A percentile compares a stretch with the other conserved stretches of the same genome.
Evolutionary conservation across 2,888 invertebrate species (phyloP).

Genomic region (Colletes collaris): DNA sequence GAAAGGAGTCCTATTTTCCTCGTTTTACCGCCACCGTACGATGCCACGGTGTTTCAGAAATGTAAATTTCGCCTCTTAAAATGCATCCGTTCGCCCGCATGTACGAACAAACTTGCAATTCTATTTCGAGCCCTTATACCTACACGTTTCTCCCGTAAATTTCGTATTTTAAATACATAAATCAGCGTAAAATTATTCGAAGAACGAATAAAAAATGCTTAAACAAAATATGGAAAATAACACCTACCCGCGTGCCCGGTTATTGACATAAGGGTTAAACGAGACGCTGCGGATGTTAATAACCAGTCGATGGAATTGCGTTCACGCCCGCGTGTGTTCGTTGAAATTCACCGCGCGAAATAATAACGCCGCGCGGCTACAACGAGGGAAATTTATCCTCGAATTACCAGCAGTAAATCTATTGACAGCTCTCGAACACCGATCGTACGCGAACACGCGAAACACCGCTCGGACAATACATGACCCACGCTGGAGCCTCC

Average conservation of each 20-base stretch:
- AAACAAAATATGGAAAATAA: too few relatives aligned
- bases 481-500: constrained; percentile 55
- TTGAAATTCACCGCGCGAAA: constrained; percentile 66
- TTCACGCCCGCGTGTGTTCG: constrained; percentile 20
- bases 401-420: constrained; percentile 73
- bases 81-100: too few relatives aligned
- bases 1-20: neutral
- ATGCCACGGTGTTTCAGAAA: too few relatives aligned
- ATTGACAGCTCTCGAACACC: constrained; percentile 52
- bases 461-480: constrained; percentile 64
- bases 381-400: constrained; percentile 78
- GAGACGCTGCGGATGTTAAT: constrained; percentile 3
- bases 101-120: too few relatives aligned
- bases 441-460: constrained; percentile 20
- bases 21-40: neutral
- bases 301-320: constrained; percentile 21
- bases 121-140: too few relatives aligned
- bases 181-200: too few relatives aligned
- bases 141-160: too few relatives aligned
- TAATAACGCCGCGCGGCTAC: constrained; percentile 70
- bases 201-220: too few relatives aligned
- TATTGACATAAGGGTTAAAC: too few relatives aligned
- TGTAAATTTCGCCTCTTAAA: constrained; percentile 1
- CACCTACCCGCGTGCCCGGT: too few relatives aligned
- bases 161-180: too few relatives aligned